Conservation (phyloP, 2,888 invertebrate genomes). For the Ptilodon capucinus region DNA sequence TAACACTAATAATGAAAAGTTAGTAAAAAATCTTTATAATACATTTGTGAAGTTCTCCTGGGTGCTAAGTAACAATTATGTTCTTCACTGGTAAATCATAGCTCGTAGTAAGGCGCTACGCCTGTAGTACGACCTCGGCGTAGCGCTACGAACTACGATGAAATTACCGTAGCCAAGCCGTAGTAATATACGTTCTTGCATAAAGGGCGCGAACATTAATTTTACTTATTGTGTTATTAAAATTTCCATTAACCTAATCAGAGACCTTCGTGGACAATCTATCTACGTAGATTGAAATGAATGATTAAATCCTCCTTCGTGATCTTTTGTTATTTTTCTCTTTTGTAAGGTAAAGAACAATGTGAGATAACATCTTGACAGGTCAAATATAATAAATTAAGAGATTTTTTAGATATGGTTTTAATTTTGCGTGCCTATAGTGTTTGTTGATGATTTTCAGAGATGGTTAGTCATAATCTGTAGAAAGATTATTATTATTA, state of each 20-base stretch:
- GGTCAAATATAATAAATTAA: constrained; percentile 28
- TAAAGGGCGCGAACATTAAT: constrained; percentile 20
- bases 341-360: constrained; percentile 35
- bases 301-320: constrained; percentile 33
- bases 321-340: constrained; percentile 36
- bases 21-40: too few species aligned
- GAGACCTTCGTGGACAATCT: constrained; percentile 29
- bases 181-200: constrained; percentile 15
- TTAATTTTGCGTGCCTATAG: constrained; percentile 17
- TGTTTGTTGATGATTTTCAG: constrained; percentile 6
- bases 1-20: too few species aligned
- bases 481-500: too few species aligned
- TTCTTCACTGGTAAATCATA: constrained; percentile 3
- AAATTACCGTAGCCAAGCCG: constrained; percentile 7
- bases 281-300: constrained; percentile 35
- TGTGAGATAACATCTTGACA: constrained; percentile 35
- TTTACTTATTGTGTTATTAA: constrained; percentile 23
- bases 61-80: constrained; percentile 5
- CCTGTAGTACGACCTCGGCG: constrained; percentile 19
- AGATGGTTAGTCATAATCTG: too few species aligned
- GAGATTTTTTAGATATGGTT: constrained; percentile 24
- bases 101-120: constrained; percentile 2
- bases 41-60: too few species aligned
- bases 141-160: constrained; percentile 14
- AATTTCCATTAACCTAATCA: constrained; percentile 38